A percentile compares a stretch with the other conserved stretches of the same genome.
Evolutionary conservation across 2,113 vertebrate genomes (phyloP).

Genomic region (Hirundichthys speculiger): DNA sequence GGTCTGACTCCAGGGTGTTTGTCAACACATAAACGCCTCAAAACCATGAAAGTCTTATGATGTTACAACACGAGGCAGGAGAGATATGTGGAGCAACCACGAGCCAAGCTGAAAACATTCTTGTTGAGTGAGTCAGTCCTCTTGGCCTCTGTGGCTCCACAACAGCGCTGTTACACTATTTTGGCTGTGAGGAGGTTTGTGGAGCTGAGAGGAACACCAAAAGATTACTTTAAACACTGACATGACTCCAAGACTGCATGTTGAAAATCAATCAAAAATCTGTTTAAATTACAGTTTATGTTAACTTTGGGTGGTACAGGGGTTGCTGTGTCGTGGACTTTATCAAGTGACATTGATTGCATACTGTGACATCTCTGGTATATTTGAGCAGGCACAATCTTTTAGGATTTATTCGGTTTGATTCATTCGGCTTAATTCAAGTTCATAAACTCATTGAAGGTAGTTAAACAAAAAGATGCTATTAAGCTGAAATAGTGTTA

Average conservation of each 20-base stretch:
- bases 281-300: too few relatives aligned
- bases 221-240: neutral
- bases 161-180: slow-evolving; percentile 24
- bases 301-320: too few relatives aligned
- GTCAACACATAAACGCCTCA: slow-evolving; percentile 24
- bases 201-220: neutral
- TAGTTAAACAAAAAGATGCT: too few relatives aligned
- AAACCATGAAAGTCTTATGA: slow-evolving; percentile 20
- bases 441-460: too few relatives aligned
- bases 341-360: too few relatives aligned
- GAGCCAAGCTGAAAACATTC: slow-evolving; percentile 58
- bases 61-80: slow-evolving; percentile 35
- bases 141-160: slow-evolving; percentile 33
- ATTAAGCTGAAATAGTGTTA: too few relatives aligned
- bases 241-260: neutral
- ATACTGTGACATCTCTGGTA: too few relatives aligned
- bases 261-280: too few relatives aligned
- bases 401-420: too few relatives aligned
- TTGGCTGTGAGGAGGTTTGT: slow-evolving; percentile 1
- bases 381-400: too few relatives aligned
- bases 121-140: slow-evolving; percentile 64
- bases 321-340: too few relatives aligned
- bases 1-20: slow-evolving; percentile 23
- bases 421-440: too few relatives aligned
- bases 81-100: slow-evolving; percentile 15